These are phyloP conservation scores for Apeltes quadracus DNA, from an alignment of 2,113 vertebrate genomes.

Conservation along the genomic window DNA sequence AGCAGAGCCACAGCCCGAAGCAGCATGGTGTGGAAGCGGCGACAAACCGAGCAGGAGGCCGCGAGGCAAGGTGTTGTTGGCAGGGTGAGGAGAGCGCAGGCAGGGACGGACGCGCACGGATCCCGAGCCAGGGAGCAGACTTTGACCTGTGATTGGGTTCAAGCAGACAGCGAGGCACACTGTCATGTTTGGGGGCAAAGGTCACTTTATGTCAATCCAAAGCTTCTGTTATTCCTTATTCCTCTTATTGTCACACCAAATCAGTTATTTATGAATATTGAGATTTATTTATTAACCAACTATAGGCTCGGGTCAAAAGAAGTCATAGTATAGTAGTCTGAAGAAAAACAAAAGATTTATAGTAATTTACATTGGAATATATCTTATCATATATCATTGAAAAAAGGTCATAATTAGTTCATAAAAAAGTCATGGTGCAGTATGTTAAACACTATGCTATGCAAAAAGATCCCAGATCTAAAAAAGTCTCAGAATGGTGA, in stretches of 20 bases:
- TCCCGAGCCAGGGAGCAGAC: constrained; percentile 62
- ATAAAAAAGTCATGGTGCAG: no score
- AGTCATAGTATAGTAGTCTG: no score
- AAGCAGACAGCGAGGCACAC: constrained; percentile 76
- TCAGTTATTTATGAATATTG: constrained; percentile 2
- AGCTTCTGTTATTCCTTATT: constrained; percentile 30
- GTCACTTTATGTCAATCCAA: constrained; percentile 62
- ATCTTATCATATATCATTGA: no score
- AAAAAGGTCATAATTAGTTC: no score
- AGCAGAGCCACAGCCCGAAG: constrained; percentile 59
- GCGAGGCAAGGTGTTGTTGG: constrained; percentile 23
- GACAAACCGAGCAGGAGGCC: constrained; percentile 20
- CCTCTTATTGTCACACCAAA: constrained; percentile 23
- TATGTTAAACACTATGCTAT: no score
- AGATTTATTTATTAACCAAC: background rate
- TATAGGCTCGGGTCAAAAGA: background rate
- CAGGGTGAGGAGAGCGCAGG: constrained; percentile 44
- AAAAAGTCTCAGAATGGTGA: no score
- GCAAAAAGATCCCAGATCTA: no score
- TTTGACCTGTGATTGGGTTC: constrained; percentile 80
- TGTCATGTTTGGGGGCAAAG: constrained; percentile 65
- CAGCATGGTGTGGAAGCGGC: constrained; percentile 61
- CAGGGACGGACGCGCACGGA: constrained; percentile 47
- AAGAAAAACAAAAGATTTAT: no score
- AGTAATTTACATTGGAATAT: no score